A percentile compares a stretch with the other conserved stretches of the same genome.
Evolutionary conservation across 2,888 invertebrate species (phyloP).

Genomic region (Lathronympha strigana): DNA sequence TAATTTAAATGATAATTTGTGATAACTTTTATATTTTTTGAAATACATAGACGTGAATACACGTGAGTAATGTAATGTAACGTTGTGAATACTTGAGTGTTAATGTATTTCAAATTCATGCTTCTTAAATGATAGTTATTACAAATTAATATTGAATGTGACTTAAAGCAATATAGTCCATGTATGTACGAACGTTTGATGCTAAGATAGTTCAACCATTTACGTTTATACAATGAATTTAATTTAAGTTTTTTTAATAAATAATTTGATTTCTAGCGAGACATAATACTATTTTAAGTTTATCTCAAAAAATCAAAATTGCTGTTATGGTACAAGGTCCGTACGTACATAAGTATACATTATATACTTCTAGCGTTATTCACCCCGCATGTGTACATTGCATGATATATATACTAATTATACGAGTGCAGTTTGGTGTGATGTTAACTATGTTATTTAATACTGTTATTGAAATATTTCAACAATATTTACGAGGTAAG

Average conservation of each 20-base stretch:
- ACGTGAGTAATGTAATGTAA: constrained; percentile 29
- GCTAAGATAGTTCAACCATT: constrained; percentile 56
- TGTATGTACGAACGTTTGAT: constrained; percentile 65
- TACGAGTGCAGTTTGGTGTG: constrained; percentile 68
- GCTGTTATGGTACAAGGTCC: constrained; percentile 66
- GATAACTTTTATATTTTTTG: constrained; percentile 36
- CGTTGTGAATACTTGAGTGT: constrained; percentile 31
- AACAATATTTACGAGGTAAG: constrained; percentile 39
- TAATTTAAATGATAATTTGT: constrained; percentile 41
- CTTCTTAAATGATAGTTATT: constrained; percentile 39
- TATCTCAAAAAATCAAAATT: constrained; percentile 58
- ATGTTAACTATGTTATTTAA: constrained; percentile 42
- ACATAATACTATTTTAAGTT: constrained; percentile 72
- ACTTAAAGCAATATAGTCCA: constrained; percentile 60
- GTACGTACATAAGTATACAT: constrained; percentile 66
- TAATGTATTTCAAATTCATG: constrained; percentile 8
- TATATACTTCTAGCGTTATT: constrained; percentile 53
- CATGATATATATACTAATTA: constrained; percentile 67
- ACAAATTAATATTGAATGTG: constrained; percentile 53
- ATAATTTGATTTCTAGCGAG: constrained; percentile 50
- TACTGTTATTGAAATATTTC: constrained; percentile 52
- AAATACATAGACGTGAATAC: constrained; percentile 26
- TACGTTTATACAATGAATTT: constrained; percentile 57
- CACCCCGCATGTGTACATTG: constrained; percentile 70
- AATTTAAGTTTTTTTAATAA: constrained; percentile 54